phyloP scores from a whole-genome alignment of 2,113 vertebrate genomes.

The Prionailurus viverrinus region DNA sequence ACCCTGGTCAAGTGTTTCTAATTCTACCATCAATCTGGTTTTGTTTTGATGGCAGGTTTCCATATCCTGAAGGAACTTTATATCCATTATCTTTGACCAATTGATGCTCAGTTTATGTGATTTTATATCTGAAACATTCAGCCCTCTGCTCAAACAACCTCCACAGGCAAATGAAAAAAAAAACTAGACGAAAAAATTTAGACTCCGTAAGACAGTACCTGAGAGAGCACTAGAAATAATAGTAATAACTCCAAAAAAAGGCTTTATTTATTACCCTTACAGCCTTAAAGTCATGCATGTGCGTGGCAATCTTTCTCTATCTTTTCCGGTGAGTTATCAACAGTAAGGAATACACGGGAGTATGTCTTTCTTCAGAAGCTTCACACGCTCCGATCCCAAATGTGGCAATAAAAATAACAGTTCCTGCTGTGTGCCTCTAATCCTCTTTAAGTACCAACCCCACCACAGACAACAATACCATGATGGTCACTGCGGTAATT shows the following conservation, averaged over 20 bases:
- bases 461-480: neutral
- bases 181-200: neutral
- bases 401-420: neutral
- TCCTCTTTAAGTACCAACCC: neutral
- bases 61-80: neutral
- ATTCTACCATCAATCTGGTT: neutral
- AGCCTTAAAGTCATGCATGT: neutral
- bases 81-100: neutral
- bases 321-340: neutral
- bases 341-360: neutral
- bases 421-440: neutral
- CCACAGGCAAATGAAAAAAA: neutral
- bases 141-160: neutral
- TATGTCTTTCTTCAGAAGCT: neutral
- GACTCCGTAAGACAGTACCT: neutral
- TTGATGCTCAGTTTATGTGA: neutral
- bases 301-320: neutral
- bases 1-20: neutral
- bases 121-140: neutral
- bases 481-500: too few species aligned
- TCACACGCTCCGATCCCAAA: neutral
- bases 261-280: neutral
- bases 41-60: neutral
- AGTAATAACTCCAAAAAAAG: neutral
- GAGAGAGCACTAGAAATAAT: neutral